Base-by-base conservation (phyloP, 2,113 vertebrate genomes). In the Saguinus midas region DNA sequence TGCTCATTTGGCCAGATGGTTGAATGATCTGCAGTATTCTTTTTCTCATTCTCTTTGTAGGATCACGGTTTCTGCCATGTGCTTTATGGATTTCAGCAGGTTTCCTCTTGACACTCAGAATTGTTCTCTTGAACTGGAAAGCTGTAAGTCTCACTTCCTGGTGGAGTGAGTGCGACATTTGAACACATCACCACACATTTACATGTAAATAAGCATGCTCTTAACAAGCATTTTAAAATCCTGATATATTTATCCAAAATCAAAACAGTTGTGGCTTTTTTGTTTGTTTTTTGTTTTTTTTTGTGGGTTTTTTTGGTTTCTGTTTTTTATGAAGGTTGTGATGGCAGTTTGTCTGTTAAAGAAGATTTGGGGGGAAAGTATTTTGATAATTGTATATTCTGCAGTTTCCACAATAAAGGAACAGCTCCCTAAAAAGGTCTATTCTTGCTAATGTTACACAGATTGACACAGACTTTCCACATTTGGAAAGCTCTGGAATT, bases 61-160 rank as follows among this genome's bases (percentile, higher is more conserved):
- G 98, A 99, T 99, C 96, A 99, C 99, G 1, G 99, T 99, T 95
- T 99, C 99, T 12, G 99, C 99, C 43, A 99, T 99, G 98, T 99
- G 99, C 97, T 99, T 99, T 81, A 99, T 99, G 99, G 99, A 99
- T 98, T 99, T 99, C 98, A 99, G 99, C 96, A 99, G 99, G 95
- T 99, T 99, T 98, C 99, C 99, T 97, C 98, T 99, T 98, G 99
- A 99, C 98, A 99, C 99, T 17, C 99, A 99, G 97, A 99, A 99
- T 97, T 99, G 99, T 93, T 99, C 99, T 25, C 98, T 99, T 97
- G 99, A 99, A 98, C 98, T 99, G 97, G 99, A 99, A 98, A 99
- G 99, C 98, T 99, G 99, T 99, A 98, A 99, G 99, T 99, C 80
- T 96, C 78, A 91, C 93, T 98, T 61, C 66, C 27, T 32, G 2